Evolutionary conservation across 2,888 invertebrate species (phyloP).

Genomic region (Chaetoderma sp.): DNA sequence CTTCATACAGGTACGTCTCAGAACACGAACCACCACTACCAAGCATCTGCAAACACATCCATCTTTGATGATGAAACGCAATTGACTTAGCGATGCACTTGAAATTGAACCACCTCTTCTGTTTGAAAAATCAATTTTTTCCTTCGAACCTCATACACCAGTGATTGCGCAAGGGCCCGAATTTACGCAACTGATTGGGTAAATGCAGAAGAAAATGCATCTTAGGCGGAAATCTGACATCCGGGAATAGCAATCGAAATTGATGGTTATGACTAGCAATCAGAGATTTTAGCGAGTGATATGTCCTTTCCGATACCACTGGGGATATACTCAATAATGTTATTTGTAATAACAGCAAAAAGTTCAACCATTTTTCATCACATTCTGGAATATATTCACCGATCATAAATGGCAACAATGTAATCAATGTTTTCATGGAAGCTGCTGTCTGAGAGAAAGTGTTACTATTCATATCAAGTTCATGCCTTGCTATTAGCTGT

Average conservation of each 20-base stretch:
- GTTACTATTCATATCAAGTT: no score
- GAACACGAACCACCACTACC: neutral
- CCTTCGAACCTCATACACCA: slow-evolving; percentile 34
- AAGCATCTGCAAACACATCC: slow-evolving; percentile 2
- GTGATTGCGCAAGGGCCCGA: slow-evolving; percentile 27
- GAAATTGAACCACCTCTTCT: slow-evolving; percentile 14
- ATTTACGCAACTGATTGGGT: slow-evolving; percentile 22
- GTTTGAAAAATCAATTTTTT: slow-evolving; percentile 29
- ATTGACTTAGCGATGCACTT: slow-evolving; percentile 22
- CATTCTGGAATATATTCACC: neutral
- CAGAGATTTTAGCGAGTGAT: neutral
- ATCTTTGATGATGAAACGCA: slow-evolving; percentile 15
- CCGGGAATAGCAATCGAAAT: slow-evolving; percentile 23
- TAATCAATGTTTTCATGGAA: neutral
- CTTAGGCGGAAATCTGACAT: slow-evolving; percentile 22
- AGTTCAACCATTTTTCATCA: neutral
- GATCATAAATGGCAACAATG: neutral
- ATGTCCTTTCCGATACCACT: neutral
- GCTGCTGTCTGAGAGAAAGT: neutral
- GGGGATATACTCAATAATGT: neutral
- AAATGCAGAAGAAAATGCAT: slow-evolving; percentile 30
- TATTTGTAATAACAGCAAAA: neutral
- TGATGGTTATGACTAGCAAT: neutral
- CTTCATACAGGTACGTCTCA: neutral
- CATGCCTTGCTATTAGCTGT: neutral